phyloP scores from a whole-genome alignment of 2,888 invertebrate genomes.

The Netelia virgata region DNA sequence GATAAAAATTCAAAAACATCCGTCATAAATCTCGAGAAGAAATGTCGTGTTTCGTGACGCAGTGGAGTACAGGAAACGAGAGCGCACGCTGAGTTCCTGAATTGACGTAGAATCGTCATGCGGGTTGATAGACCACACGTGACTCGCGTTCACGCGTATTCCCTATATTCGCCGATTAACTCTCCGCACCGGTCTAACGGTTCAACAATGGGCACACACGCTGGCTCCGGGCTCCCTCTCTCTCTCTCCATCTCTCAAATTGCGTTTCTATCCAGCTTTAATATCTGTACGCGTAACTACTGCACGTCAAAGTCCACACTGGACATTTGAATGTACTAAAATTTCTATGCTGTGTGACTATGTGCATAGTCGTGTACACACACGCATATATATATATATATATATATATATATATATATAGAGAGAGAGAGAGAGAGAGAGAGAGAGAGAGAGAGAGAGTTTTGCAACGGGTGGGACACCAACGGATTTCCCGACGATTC shows the following conservation, averaged over 20 bases:
- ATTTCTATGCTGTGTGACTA: conserved; percentile 1
- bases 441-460: conserved; percentile 3
- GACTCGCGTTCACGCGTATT: conserved; percentile 56
- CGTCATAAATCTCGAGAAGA: neutral
- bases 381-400: neutral
- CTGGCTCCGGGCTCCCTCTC: neutral
- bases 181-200: conserved; percentile 52
- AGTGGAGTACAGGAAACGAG: conserved; percentile 5
- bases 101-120: conserved; percentile 57
- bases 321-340: neutral
- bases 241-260: conserved; percentile 20
- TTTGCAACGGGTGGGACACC: neutral
- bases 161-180: conserved; percentile 35
- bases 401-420: too few relatives aligned
- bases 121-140: conserved; percentile 53
- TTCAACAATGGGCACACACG: conserved; percentile 61
- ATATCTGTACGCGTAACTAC: conserved; percentile 23
- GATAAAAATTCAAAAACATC: too few relatives aligned
- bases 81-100: conserved; percentile 28
- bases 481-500: conserved; percentile 31
- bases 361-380: neutral
- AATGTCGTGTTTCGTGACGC: neutral
- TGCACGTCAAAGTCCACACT: neutral
- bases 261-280: conserved; percentile 27
- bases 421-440: neutral